A percentile compares a stretch with the other conserved stretches of the same genome.
Evolutionary conservation across 1,140 invertebrate genomes (phyloP).

Genomic region (Theocolax elegans): DNA sequence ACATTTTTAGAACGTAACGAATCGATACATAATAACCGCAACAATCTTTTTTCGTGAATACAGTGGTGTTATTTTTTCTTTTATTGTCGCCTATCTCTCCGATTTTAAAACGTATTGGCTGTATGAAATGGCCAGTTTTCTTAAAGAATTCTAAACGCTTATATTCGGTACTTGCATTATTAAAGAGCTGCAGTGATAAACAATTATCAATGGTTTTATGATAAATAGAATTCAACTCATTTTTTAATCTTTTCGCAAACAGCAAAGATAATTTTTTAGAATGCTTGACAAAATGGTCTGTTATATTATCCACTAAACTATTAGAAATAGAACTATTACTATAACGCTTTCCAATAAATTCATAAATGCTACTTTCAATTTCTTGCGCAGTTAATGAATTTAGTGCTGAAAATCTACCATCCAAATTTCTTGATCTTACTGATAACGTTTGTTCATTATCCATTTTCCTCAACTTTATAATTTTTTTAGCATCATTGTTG

Average conservation of each 20-base stretch:
- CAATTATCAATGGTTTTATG: constrained; percentile 27
- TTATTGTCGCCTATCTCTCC: constrained; percentile 34
- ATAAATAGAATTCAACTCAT: constrained; percentile 38
- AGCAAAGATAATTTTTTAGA: background rate
- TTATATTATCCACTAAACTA: background rate
- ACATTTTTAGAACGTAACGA: constrained; percentile 30
- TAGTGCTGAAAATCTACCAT: background rate
- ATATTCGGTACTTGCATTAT: constrained; percentile 22
- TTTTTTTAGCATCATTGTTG: too few relatives aligned
- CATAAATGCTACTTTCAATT: background rate
- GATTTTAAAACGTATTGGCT: constrained; percentile 29
- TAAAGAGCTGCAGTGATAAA: constrained; percentile 1
- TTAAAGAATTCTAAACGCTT: constrained; percentile 41
- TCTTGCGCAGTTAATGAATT: background rate
- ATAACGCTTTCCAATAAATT: background rate
- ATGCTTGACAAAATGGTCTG: background rate
- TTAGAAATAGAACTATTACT: background rate
- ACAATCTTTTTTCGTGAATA: constrained; percentile 39
- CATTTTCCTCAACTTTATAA: too few relatives aligned
- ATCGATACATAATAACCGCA: constrained; percentile 33
- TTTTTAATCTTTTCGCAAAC: constrained; percentile 34
- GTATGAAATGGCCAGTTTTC: constrained; percentile 29
- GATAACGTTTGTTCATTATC: too few relatives aligned
- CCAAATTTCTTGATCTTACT: too few relatives aligned
- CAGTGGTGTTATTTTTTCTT: constrained; percentile 17